Conservation (phyloP, 1,140 invertebrate genomes). For the Bombus superbus region DNA sequence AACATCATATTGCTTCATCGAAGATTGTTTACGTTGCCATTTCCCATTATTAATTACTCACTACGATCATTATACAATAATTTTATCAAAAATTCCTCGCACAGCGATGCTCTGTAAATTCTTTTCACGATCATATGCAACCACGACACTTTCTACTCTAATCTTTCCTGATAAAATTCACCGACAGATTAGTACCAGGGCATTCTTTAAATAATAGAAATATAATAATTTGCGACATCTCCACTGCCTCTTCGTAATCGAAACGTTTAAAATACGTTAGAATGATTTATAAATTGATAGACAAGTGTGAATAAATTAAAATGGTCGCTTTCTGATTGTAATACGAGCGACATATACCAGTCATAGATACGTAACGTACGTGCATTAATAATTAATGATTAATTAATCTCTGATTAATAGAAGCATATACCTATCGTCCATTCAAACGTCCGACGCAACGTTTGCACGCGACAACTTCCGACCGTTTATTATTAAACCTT, state of each 20-base stretch:
- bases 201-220: no score
- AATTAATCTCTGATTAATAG: neutral
- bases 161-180: no score
- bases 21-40: neutral
- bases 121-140: no score
- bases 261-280: neutral
- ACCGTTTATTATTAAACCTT: no score
- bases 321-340: neutral
- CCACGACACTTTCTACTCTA: no score
- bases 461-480: neutral
- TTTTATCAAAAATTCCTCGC: neutral
- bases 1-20: no score
- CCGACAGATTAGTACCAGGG: no score
- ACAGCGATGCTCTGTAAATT: no score
- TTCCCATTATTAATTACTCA: neutral
- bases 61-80: no score
- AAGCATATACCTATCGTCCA: neutral
- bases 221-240: neutral
- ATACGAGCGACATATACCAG: neutral
- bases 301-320: neutral
- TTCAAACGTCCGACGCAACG: neutral
- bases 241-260: rapidly evolving
- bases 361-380: neutral
- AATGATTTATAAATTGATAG: neutral
- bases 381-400: neutral